A percentile compares a stretch with the other conserved stretches of the same genome.
phyloP scores from a whole-genome alignment of 2,888 invertebrate species.

The Trachelus troglodyta region DNA sequence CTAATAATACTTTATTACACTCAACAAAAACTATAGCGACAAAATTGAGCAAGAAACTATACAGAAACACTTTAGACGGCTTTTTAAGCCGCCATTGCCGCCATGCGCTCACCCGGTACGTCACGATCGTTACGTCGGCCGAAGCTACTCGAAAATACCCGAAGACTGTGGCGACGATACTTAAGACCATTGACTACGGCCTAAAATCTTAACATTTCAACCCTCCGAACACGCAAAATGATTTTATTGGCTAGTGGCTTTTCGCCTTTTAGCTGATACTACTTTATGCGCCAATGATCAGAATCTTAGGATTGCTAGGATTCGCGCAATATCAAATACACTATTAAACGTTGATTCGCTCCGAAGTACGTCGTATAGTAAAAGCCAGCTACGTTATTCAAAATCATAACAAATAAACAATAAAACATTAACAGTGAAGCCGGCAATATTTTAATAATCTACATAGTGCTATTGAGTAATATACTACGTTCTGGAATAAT shows the following conservation, averaged over 20 bases:
- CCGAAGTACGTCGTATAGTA: not conserved
- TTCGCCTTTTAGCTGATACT: not conserved
- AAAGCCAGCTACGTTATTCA: not conserved
- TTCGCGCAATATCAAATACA: not conserved
- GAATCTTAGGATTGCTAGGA: not conserved
- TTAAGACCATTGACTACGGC: not conserved
- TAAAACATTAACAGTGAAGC: not conserved
- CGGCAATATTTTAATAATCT: not conserved
- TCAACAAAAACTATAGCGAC: not conserved
- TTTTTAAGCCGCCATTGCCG: not conserved
- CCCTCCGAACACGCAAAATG: not conserved
- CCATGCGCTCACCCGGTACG: not conserved
- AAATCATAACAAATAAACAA: not conserved
- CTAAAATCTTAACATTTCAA: not conserved
- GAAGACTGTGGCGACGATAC: not conserved
- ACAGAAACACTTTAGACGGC: not conserved
- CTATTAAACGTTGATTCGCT: not conserved
- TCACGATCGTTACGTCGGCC: not conserved
- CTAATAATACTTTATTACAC: not conserved
- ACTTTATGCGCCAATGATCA: not conserved
- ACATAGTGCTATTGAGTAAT: not conserved
- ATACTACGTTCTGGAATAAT: not conserved
- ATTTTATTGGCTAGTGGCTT: not conserved
- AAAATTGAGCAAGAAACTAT: not conserved
- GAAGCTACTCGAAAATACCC: not conserved